Conservation (phyloP, 2,113 vertebrate genomes). For the Microcebus lehilahytsara region DNA sequence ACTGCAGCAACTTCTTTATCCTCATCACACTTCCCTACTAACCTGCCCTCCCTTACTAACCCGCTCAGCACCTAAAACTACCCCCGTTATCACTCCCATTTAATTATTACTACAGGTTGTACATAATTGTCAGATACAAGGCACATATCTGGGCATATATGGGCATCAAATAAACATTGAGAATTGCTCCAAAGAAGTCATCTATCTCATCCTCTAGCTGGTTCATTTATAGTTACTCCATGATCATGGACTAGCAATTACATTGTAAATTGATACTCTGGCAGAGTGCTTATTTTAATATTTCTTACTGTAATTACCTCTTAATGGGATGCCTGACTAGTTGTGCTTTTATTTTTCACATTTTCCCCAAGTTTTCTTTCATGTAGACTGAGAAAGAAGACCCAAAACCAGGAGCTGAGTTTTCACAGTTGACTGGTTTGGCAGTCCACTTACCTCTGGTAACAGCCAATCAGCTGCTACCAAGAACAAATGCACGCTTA, state of each 20-base stretch:
- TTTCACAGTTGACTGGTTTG: slow-evolving; percentile 21
- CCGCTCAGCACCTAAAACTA: neutral
- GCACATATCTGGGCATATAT: neutral
- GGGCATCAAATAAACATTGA: neutral
- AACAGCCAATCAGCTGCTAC: neutral
- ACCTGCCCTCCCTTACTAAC: neutral
- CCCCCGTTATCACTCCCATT: neutral
- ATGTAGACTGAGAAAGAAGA: slow-evolving; percentile 1
- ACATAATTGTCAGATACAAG: neutral
- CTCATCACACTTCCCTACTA: neutral
- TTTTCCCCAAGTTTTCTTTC: slow-evolving; percentile 32
- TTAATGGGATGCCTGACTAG: neutral
- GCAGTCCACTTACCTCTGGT: neutral
- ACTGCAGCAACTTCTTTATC: neutral
- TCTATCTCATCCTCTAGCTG: too few relatives aligned
- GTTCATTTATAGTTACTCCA: neutral
- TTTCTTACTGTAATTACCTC: slow-evolving; percentile 10
- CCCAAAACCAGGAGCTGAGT: neutral
- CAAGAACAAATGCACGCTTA: neutral
- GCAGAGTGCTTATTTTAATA: neutral
- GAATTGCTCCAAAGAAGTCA: neutral
- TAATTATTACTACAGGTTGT: neutral
- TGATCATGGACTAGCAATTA: neutral
- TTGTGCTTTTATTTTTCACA: neutral
- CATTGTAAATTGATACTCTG: neutral